A percentile compares a stretch with the other conserved stretches of the same genome.
Evolutionary conservation across 2,888 invertebrate species (phyloP).

Genomic region (Euclidia mi): DNA sequence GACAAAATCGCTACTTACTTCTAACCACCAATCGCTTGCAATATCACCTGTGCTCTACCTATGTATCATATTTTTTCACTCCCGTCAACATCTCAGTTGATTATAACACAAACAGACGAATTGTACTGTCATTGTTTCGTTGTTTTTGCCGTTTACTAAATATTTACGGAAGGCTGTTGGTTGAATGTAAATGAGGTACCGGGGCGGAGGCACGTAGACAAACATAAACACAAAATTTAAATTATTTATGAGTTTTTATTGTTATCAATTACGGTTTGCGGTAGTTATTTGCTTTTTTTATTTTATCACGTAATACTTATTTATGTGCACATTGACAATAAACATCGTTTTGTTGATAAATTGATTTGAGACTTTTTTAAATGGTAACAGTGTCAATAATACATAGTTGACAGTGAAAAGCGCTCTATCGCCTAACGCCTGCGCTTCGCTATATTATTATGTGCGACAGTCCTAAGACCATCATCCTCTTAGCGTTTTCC

Average conservation of each 20-base stretch:
- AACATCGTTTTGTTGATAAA: too few relatives aligned
- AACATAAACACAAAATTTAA: neutral
- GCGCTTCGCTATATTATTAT: too few relatives aligned
- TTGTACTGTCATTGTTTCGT: slow-evolving; percentile 20
- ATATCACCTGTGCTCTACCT: neutral
- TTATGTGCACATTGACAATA: too few relatives aligned
- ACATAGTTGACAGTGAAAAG: too few relatives aligned
- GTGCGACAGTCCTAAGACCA: too few relatives aligned
- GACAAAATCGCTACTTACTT: neutral
- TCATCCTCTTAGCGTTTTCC: too few relatives aligned
- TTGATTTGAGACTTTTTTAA: too few relatives aligned
- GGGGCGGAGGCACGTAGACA: neutral
- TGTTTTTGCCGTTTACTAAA: slow-evolving; percentile 14
- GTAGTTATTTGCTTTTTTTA: too few relatives aligned
- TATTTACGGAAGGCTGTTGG: neutral
- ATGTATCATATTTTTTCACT: slow-evolving; percentile 39
- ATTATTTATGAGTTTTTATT: neutral
- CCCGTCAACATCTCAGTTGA: slow-evolving; percentile 31
- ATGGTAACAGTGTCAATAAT: too few relatives aligned
- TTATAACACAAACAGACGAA: slow-evolving; percentile 39
- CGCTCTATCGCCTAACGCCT: too few relatives aligned
- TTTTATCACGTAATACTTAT: too few relatives aligned
- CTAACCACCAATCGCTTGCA: neutral
- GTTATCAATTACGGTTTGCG: too few relatives aligned
- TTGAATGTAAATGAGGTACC: neutral